phyloP scores from a whole-genome alignment of 2,888 invertebrate species.

The Bombyx huttoni region DNA sequence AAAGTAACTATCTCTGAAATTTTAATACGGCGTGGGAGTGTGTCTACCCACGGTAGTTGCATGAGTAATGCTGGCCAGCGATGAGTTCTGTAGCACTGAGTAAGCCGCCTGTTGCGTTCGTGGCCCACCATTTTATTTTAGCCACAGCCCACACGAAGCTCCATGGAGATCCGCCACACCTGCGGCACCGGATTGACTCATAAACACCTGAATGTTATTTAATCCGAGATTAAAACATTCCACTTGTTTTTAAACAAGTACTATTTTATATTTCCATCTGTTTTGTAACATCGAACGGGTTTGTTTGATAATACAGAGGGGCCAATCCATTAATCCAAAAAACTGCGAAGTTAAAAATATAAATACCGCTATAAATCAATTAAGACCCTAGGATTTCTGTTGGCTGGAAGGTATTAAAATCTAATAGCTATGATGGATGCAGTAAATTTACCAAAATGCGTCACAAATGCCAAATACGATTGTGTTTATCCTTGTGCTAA shows the following conservation, averaged over 20 bases:
- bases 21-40: slow-evolving; percentile 63
- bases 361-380: not conserved
- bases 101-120: slow-evolving; percentile 33
- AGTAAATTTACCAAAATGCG: not conserved
- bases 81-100: slow-evolving; percentile 46
- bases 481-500: not conserved
- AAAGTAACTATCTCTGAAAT: slow-evolving; percentile 50
- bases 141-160: slow-evolving; percentile 48
- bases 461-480: not conserved
- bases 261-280: slow-evolving; percentile 8
- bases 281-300: slow-evolving; percentile 1
- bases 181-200: slow-evolving; percentile 42
- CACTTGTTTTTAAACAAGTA: slow-evolving; percentile 13
- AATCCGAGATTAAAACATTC: slow-evolving; percentile 37
- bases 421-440: too few relatives aligned
- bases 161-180: slow-evolving; percentile 53
- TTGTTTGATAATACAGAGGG: not conserved
- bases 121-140: slow-evolving; percentile 59
- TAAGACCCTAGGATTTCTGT: too few relatives aligned
- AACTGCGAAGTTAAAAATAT: not conserved
- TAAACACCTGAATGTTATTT: slow-evolving; percentile 63
- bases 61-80: slow-evolving; percentile 48
- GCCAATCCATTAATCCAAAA: not conserved
- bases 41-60: slow-evolving; percentile 46
- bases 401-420: too few relatives aligned